Percentiles rank a stretch among this genome's conserved stretches.
Evolutionary conservation across 2,113 vertebrate species (phyloP).

Genomic region (Dryoscopus gambensis): DNA sequence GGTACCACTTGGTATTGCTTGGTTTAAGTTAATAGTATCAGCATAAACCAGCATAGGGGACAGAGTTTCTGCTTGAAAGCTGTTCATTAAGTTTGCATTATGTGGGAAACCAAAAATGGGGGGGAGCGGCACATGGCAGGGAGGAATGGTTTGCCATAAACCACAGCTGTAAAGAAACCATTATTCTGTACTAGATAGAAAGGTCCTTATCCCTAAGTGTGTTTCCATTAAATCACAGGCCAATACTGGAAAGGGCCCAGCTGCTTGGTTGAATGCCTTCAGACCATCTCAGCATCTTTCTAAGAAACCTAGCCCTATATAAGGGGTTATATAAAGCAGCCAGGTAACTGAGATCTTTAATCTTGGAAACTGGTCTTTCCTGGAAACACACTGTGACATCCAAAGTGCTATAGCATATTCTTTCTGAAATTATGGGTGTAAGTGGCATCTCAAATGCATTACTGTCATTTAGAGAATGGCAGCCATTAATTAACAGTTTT

Average conservation of each 20-base stretch:
- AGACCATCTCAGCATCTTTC: neutral
- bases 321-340: neutral
- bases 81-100: neutral
- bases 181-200: neutral
- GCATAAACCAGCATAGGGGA: neutral
- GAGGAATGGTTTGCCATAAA: neutral
- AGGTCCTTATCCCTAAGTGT: neutral
- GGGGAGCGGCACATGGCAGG: fast-evolving
- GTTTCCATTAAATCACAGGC: neutral
- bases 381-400: neutral
- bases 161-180: neutral
- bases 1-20: neutral
- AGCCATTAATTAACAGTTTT: neutral
- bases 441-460: neutral
- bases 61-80: neutral
- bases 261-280: neutral
- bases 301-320: neutral
- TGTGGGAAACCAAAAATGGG: neutral
- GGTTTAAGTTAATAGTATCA: neutral
- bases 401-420: neutral
- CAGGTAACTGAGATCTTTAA: neutral
- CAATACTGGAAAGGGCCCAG: neutral
- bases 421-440: neutral
- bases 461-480: neutral
- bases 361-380: neutral